Conservation (phyloP, 2,113 vertebrate genomes). For the Aegypius monachus region DNA sequence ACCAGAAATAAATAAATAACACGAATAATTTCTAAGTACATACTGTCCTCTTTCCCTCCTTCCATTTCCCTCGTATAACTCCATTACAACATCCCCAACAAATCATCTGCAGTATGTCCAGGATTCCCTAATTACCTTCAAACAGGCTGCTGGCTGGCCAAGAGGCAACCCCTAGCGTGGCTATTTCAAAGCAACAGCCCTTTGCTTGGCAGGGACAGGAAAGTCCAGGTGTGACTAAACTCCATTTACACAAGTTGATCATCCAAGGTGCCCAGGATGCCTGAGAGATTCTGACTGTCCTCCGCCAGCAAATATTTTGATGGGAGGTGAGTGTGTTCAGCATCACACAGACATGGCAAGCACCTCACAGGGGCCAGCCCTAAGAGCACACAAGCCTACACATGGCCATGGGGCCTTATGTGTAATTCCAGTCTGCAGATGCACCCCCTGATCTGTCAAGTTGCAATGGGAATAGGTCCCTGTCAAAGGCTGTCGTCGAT, state of each 20-base stretch:
- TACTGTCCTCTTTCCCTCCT: not conserved
- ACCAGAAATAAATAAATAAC: not conserved
- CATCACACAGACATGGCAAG: not conserved
- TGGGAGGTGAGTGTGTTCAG: not conserved
- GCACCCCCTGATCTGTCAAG: not conserved
- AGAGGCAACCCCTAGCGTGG: not conserved
- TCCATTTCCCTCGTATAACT: not conserved
- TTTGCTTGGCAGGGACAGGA: not conserved
- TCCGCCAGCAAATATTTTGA: not conserved
- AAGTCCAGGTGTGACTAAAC: not conserved
- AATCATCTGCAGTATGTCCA: not conserved
- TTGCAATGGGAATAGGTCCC: not conserved
- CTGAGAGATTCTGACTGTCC: not conserved
- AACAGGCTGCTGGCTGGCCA: not conserved
- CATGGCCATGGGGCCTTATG: not conserved
- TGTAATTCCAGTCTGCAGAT: not conserved
- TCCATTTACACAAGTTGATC: not conserved
- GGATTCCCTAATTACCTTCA: not conserved
- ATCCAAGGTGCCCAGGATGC: not conserved
- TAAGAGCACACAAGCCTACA: not conserved
- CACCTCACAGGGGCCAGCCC: not conserved
- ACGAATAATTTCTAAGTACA: not conserved
- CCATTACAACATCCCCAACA: not conserved
- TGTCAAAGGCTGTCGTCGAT: accelerated
- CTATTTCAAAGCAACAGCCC: not conserved